Evolutionary conservation across 2,113 vertebrate species (phyloP).

Genomic region (Myotis yumanensis): DNA sequence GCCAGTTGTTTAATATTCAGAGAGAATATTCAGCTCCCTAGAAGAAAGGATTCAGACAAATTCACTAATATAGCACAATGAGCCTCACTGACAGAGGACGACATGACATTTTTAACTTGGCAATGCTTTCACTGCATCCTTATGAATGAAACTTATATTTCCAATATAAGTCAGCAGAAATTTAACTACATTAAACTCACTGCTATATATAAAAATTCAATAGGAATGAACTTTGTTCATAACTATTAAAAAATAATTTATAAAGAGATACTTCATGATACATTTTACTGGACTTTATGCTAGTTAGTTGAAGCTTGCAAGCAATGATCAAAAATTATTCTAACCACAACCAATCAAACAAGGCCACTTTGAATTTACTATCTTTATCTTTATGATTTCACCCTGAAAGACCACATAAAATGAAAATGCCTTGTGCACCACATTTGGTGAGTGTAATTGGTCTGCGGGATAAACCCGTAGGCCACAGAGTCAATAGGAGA

Average conservation of each 20-base stretch:
- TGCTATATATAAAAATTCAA: not conserved
- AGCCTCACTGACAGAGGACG: slow-evolving; percentile 46
- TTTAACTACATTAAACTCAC: slow-evolving; percentile 32
- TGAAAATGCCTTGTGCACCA: not conserved
- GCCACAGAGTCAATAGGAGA: not conserved
- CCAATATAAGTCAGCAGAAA: slow-evolving; percentile 38
- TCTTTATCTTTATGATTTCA: not conserved
- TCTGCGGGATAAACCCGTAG: not conserved
- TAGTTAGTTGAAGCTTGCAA: not conserved
- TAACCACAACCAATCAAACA: not conserved
- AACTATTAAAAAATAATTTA: slow-evolving; percentile 7
- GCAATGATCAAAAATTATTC: not conserved
- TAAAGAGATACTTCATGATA: not conserved
- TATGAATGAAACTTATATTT: slow-evolving; percentile 47
- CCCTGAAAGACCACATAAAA: not conserved
- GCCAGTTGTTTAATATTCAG: slow-evolving; percentile 55
- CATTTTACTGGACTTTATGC: not conserved
- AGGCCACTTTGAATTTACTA: not conserved
- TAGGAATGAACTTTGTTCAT: not conserved
- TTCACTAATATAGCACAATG: slow-evolving; percentile 51
- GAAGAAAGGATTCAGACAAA: slow-evolving; percentile 51
- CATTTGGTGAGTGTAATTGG: not conserved
- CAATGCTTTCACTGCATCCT: slow-evolving; percentile 42
- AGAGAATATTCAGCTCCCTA: slow-evolving; percentile 42
- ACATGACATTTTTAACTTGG: slow-evolving; percentile 56